These are phyloP conservation scores for Tillus elongatus DNA, from an alignment of 2,888 invertebrate genomes.

Conservation along the genomic window DNA sequence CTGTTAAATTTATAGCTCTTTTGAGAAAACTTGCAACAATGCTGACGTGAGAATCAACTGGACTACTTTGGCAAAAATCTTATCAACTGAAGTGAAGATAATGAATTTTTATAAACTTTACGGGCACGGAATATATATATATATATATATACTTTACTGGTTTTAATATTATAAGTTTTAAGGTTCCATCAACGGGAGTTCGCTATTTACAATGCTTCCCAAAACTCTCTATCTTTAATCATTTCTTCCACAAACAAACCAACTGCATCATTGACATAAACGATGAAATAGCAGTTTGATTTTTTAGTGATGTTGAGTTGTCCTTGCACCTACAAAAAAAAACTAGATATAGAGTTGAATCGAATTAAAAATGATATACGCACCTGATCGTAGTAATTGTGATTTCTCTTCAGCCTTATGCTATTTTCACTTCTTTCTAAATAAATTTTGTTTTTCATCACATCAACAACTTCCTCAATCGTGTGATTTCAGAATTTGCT, in stretches of 20 bases:
- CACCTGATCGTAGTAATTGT: conserved; percentile 7
- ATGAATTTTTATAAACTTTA: too few relatives aligned
- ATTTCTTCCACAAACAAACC: conserved; percentile 3
- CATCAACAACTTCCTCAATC: background rate
- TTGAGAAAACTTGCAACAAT: too few relatives aligned
- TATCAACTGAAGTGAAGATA: too few relatives aligned
- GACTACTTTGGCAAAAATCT: too few relatives aligned
- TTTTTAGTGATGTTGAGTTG: conserved; percentile 6
- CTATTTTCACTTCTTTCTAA: background rate
- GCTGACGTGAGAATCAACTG: too few relatives aligned
- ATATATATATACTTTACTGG: too few relatives aligned
- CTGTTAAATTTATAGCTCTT: too few relatives aligned
- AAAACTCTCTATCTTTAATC: conserved; percentile 3
- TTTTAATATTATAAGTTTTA: too few relatives aligned
- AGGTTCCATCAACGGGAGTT: too few relatives aligned
- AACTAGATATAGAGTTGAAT: background rate
- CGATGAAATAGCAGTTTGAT: conserved; percentile 4
- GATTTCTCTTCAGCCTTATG: conserved; percentile 1
- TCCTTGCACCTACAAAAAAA: conserved; percentile 6
- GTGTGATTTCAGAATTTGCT: too few relatives aligned
- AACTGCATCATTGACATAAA: conserved; percentile 5
- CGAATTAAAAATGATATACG: conserved; percentile 3
- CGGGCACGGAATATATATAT: too few relatives aligned
- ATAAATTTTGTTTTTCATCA: background rate
- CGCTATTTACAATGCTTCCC: too few relatives aligned